Base-by-base conservation (phyloP, 1,140 invertebrate genomes). In the Hycleus cichorii region DNA sequence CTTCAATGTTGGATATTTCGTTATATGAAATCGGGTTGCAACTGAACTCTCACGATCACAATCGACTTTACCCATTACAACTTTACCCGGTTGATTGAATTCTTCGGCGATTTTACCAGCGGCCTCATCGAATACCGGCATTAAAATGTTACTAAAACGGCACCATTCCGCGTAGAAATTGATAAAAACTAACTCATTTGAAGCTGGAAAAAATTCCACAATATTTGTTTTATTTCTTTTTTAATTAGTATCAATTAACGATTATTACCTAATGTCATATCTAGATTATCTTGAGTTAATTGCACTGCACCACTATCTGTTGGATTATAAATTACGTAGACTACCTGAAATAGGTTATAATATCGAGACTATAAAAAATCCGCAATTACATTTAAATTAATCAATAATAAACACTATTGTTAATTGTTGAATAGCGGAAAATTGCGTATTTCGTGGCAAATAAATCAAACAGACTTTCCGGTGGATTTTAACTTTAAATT, bases 151-250 rank as follows among this genome's bases (percentile, higher is more conserved):
- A 80, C 95, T 98, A 76, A 91, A 92, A 67, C 85, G 83, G 78
- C 91, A 97, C 94, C 95, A 98, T 72, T 98, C 95, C 8, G 95
- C 96, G 80, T 98, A 98, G 78, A 98, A 98, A 78, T 98, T 98
- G 60, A 98, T 89, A 76, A 98, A 92, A 50, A 98, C 95, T 74
- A 98, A 78, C 80, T 98, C 94, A 83, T 93, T 93, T 49, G 86
- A 85, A 58, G 88, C 95, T 97, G 80, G 60, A 87, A 89, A 12
- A 39, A 38, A 43, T 45, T 45, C 4, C 27, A 51, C 44, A 18
- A 2, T 18, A 18, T 18, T 18, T 18, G 49, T 60, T 27, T 39
- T 26, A 54, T 42, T 8, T 7, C 25, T 51, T 5, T 52, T 38
- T 53, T 47, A 50, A 56, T 57, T 4, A 57, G 44, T 47, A 46